phyloP scores from a whole-genome alignment of 2,113 vertebrate genomes.

The Macquaria australasica region DNA sequence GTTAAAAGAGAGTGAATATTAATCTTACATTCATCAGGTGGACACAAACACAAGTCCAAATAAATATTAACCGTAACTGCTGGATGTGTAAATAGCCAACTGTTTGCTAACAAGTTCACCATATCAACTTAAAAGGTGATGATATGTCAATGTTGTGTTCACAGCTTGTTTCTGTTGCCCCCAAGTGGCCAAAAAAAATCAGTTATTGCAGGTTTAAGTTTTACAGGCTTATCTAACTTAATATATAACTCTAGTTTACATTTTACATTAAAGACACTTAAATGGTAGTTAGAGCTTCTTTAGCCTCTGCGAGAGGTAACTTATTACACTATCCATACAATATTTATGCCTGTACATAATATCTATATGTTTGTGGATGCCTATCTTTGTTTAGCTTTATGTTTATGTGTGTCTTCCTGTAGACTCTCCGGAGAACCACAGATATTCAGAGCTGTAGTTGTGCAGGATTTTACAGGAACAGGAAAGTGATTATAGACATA shows the following conservation, averaged over 20 bases:
- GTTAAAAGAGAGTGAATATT: no score
- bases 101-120: no score
- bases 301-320: neutral
- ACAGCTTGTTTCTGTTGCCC: neutral
- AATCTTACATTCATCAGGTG: no score
- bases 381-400: neutral
- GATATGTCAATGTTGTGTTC: no score
- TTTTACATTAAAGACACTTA: neutral
- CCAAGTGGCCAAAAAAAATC: neutral
- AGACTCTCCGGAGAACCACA: neutral
- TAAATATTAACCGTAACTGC: no score
- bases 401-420: neutral
- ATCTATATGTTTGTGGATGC: neutral
- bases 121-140: no score
- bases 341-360: neutral
- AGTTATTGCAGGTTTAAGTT: no score
- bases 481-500: no score
- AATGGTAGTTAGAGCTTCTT: neutral
- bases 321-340: no score
- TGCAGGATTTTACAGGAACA: neutral
- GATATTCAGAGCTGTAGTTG: neutral
- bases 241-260: neutral
- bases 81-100: no score
- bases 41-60: no score
- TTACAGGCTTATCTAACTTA: no score